Percentiles rank a stretch among this genome's conserved stretches.
These are phyloP conservation scores for Papilio elwesi DNA, from an alignment of 2,888 invertebrate genomes.

Conservation along the genomic window DNA sequence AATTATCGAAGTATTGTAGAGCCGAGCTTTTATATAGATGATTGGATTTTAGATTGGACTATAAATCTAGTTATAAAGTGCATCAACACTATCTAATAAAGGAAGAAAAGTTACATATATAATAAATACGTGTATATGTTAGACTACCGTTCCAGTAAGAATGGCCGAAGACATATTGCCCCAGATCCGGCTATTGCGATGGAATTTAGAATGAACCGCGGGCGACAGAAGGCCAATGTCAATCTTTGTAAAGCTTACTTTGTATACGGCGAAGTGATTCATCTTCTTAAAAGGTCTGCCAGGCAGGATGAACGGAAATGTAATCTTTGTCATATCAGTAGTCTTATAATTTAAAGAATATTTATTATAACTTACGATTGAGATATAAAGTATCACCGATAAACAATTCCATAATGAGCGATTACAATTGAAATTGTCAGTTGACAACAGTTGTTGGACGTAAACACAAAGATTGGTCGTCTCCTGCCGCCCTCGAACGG, in stretches of 20 bases:
- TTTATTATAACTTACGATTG: no score
- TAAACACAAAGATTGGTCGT: no score
- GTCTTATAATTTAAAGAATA: neutral
- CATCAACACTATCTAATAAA: neutral
- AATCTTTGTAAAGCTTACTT: slow-evolving; percentile 26
- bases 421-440: no score
- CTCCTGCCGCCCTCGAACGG: no score
- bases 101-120: neutral
- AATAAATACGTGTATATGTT: neutral
- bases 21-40: neutral
- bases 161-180: slow-evolving; percentile 12
- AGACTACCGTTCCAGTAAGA: neutral
- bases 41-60: neutral
- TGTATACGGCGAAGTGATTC: neutral
- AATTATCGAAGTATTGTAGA: no score
- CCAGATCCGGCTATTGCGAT: slow-evolving; percentile 18
- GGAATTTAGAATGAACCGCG: slow-evolving; percentile 21
- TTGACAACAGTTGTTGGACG: no score
- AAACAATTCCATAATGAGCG: no score
- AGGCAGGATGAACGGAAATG: neutral
- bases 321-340: no score
- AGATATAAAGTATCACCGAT: no score
- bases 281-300: neutral
- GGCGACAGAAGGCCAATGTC: slow-evolving; percentile 15
- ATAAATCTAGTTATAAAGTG: neutral